Base-by-base conservation (phyloP, 2,888 invertebrate species). In the Netelia fuscicornis region DNA sequence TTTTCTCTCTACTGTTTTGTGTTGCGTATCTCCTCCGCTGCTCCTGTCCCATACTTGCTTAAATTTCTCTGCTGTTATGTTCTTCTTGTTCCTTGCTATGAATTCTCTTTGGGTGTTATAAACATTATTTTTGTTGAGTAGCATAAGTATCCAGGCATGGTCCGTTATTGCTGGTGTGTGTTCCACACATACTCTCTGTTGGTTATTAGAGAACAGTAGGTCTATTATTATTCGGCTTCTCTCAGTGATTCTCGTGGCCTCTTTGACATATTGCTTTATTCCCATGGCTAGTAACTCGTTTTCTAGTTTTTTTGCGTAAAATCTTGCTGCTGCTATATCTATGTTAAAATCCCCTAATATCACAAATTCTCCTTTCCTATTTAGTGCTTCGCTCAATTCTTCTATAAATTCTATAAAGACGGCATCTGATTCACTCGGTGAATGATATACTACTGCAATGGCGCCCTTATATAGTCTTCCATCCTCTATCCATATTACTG, bases 331-430 rank as follows among this genome's bases (percentile, higher is more conserved):
- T 13, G 8, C 25, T 9, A 78, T 13, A 17, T 70, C 62, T 20
- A 78, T 78, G 13, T 78, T 68, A 8, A 78, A 78, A 10, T 78
- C 78, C 1, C 78, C 78, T 2, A 62, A 17, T 17, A 17, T 17
- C 17, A 17, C 17, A 17, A 17, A 17, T 17, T 17, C 17, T 17
- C 17, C 17, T 17, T 17, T 17, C 17, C 0, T 17, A 17, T 17
- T 17, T 17, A 17, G 17, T 17, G 0, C 17, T 17, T 17, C 17
- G 17, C 17, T 17, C 17, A 17, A 17, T 17, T 17, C 17, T 17
- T 17, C 17, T 17, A 17, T 17, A 17, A 17, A 17, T 17, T 17
- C 17, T 17, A 17, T 17, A 17, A 17, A 17, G 17, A 17, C 17
- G 17, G 17, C 17, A 17, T 17, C 17, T 17, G 17, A 17, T 17